Evolutionary conservation across 2,113 vertebrate species (phyloP).

Genomic region (Redunca redunca): DNA sequence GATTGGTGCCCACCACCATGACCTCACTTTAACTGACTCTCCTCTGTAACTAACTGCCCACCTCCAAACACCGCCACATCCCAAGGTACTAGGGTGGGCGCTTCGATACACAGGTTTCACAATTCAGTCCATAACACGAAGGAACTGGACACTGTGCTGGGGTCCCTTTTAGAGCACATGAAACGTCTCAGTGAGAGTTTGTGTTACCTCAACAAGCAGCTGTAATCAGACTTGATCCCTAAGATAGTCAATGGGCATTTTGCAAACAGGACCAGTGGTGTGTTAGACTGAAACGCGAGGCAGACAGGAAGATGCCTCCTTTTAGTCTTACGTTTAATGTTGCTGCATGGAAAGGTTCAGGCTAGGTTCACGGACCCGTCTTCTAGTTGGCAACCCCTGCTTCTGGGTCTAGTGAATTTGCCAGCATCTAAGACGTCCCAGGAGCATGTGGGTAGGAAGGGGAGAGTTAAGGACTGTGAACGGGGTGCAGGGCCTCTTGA

Average conservation of each 20-base stretch:
- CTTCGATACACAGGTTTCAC: neutral
- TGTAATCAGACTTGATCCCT: neutral
- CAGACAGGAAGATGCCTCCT: neutral
- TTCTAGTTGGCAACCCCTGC: neutral
- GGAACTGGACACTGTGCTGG: rapidly evolving
- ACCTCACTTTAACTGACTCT: neutral
- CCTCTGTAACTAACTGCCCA: too few species aligned
- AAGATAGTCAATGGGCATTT: too few species aligned
- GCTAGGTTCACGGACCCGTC: rapidly evolving
- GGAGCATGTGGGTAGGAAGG: rapidly evolving
- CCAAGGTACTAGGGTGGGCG: neutral
- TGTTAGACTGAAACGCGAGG: neutral
- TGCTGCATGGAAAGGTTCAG: rapidly evolving
- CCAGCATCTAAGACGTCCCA: neutral
- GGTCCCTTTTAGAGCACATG: neutral
- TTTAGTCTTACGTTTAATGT: rapidly evolving
- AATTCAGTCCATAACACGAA: neutral
- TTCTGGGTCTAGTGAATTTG: neutral
- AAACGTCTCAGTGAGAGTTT: rapidly evolving
- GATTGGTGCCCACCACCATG: rapidly evolving
- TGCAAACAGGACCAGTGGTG: rapidly evolving
- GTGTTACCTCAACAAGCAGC: neutral
- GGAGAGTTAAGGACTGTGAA: neutral
- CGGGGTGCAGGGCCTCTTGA: neutral
- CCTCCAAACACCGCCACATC: neutral